Evolutionary conservation across 2,888 invertebrate genomes (phyloP), one percentile per base, ranked within the genome.

Genomic region (Brachypterus glaber): DNA sequence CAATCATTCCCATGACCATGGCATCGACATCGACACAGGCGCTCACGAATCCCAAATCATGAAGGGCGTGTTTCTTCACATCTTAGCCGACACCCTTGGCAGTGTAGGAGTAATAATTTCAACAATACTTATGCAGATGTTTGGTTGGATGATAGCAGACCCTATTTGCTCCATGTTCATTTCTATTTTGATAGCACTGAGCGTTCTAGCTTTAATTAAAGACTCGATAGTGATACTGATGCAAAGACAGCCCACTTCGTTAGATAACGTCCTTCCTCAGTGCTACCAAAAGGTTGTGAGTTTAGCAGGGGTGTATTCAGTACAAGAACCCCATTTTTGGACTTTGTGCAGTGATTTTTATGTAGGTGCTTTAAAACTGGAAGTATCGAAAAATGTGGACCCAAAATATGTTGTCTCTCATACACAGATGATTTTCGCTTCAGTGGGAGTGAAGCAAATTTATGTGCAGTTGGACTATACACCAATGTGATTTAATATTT

Each of bases 91-190:
- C 59, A 96, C 96, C 0, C 68, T 97, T 7, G 50, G 50, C 1
- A 93, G 93, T 39, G 93, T 96, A 5, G 96, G 96, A 7, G 96
- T 97, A 0, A 97, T 97, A 17, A 78, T 97, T 52, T 95, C 95
- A 1, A 90, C 95, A 0, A 74, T 89, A 30, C 68, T 97, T 4
- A 96, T 97, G 86, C 82, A 87, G 59, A 77, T 79, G 68, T 97
- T 96, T 66, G 95, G 95, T 30, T 96, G 95, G 95, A 92, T 95
- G 90, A 84, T 93, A 54, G 96, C 96, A 4, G 96, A 97, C 68
- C 96, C 96, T 0, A 89, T 97, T 51, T 96, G 96, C 63, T 96
- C 96, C 2, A 90, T 97, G 79, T 91, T 93, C 52, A 97, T 97
- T 51, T 86, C 96, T 7, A 59, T 87, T 15, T 72, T 96, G 16